Evolutionary conservation across 2,888 invertebrate genomes (phyloP), one percentile per base, ranked within the genome.

Genomic region (Fragum sueziense): DNA sequence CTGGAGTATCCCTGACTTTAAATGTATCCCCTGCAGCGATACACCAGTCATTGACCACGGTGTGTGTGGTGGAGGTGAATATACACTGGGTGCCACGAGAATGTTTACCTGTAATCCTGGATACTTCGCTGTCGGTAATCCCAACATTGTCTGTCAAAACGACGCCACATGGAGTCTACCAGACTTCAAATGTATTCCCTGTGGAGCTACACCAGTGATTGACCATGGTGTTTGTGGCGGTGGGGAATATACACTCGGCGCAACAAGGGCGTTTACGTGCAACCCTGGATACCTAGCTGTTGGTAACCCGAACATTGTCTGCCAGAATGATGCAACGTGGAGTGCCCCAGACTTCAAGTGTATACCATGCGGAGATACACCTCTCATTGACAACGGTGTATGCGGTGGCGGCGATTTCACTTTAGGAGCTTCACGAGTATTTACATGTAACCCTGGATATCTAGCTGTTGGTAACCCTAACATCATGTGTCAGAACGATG

Each of bases 291-390:
- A 82, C 31, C 47, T 70, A 11, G 41, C 57, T 0, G 68, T 82
- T 11, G 82, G 82, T 20, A 59, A 70, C 22, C 71, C 76, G 14
- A 37, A 52, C 4, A 82, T 79, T 29, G 57, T n/a, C 25, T 82
- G 82, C 22, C 17, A 51, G 33, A 33, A 57, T 25, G 47, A 76
- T 14, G 72, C 72, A 7, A 29, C 34, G 9, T 80, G 80, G 80
- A 70, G 67, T 11, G 2, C 11, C 20, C 68, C 76, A 7, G 67
- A 76, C 17, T 77, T 76, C 37, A 37, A 61, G 37, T 82, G 82
- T 52, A 57, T 75, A 2, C 65, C 79, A n/a, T 84, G 83, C 65
- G 76, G 78, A 3, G 27, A 52, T 2, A 76, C 80, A n/a, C 79
- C 79, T 22, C 57, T 61, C 1, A 61, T 79, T 2, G 14, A 69